A percentile compares a stretch with the other conserved stretches of the same genome.
These are phyloP conservation scores for Scomber scombrus DNA, from an alignment of 2,113 vertebrate genomes.

Conservation along the genomic window DNA sequence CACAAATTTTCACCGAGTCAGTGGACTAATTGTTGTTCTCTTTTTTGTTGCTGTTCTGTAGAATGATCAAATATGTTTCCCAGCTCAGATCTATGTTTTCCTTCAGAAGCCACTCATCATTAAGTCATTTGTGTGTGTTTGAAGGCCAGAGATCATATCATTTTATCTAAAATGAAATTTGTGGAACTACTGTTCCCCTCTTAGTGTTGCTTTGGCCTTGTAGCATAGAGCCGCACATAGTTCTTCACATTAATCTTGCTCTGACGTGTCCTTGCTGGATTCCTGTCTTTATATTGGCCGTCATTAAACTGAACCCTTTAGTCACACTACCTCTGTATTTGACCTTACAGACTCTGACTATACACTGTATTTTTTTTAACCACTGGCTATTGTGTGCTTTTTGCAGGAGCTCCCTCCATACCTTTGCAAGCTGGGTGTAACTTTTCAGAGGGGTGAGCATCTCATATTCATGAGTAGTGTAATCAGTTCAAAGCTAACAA, in stretches of 20 bases:
- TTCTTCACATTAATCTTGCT: background rate
- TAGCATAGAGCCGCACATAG: background rate
- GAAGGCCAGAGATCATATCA: background rate
- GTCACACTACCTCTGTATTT: background rate
- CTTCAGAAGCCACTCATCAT: background rate
- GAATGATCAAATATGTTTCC: no score
- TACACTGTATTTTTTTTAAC: background rate
- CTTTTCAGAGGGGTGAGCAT: slow-evolving; percentile 93
- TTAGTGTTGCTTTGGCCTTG: background rate
- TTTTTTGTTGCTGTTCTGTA: background rate
- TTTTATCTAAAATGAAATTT: no score
- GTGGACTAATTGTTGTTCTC: background rate
- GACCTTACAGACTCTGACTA: background rate
- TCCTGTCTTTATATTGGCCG: background rate
- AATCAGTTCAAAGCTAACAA: background rate
- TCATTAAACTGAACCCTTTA: background rate
- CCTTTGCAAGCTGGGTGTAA: slow-evolving; percentile 92
- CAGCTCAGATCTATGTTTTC: background rate
- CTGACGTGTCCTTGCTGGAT: background rate
- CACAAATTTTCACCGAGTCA: background rate
- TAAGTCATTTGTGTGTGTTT: background rate
- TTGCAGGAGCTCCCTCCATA: slow-evolving; percentile 95
- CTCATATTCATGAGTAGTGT: background rate
- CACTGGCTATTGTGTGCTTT: slow-evolving; percentile 56
- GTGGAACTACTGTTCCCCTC: no score